Conservation (phyloP, 2,113 vertebrate genomes). For the Sylvilagus bachmani region DNA sequence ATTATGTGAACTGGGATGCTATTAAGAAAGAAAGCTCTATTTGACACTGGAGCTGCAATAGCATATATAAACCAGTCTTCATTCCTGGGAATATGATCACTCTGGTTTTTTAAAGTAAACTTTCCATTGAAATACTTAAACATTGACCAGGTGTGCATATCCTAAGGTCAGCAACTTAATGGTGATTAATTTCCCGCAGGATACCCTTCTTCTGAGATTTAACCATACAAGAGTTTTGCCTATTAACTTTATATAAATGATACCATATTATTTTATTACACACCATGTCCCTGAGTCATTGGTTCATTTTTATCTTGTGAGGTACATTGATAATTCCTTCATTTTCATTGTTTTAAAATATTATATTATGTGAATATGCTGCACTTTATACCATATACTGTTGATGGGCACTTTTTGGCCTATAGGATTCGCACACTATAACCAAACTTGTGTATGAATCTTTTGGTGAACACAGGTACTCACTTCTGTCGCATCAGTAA, state of each 20-base stretch:
- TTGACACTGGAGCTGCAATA: background rate
- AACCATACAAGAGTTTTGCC: background rate
- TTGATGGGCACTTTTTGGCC: background rate
- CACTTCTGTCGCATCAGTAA: background rate
- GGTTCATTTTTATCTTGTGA: background rate
- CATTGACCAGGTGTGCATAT: background rate
- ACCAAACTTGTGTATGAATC: background rate
- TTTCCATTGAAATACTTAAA: background rate
- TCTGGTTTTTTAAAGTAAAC: constrained; percentile 19
- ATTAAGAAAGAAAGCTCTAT: background rate
- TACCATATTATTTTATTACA: background rate
- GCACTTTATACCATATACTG: background rate
- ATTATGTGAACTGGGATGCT: background rate
- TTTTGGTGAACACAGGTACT: background rate
- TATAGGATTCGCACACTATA: background rate
- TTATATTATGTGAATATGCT: background rate
- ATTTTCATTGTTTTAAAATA: constrained; percentile 33
- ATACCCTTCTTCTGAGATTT: background rate
- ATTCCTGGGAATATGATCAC: background rate
- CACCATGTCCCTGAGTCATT: background rate
- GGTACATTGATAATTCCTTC: background rate
- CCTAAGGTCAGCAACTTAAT: background rate
- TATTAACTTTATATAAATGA: background rate
- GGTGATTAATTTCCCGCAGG: too few species aligned
- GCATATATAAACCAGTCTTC: background rate